phyloP scores from a whole-genome alignment of 2,113 vertebrate genomes.

The Uropsilus gracilis region DNA sequence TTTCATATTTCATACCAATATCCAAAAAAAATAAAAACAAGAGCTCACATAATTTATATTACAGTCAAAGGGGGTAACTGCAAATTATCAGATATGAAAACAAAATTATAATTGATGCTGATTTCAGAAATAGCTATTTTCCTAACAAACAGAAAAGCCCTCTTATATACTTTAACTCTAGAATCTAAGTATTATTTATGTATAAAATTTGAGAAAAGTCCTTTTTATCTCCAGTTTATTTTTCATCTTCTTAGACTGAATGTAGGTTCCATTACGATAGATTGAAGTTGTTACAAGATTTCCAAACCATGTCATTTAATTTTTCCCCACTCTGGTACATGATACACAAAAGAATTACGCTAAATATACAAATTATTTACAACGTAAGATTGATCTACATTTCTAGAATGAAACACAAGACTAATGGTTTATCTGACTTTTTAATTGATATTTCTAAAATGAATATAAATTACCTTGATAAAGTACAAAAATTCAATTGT shows the following conservation, averaged over 20 bases:
- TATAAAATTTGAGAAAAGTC: constrained; percentile 22
- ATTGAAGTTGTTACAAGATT: background rate
- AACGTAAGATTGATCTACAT: background rate
- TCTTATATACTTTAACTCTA: constrained; percentile 35
- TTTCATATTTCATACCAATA: constrained; percentile 26
- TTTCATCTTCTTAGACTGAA: constrained; percentile 13
- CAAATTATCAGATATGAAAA: constrained; percentile 20
- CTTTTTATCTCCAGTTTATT: constrained; percentile 36
- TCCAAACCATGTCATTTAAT: constrained; percentile 36
- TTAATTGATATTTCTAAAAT: constrained; percentile 54
- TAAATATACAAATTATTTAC: constrained; percentile 48
- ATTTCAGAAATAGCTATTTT: constrained; percentile 42
- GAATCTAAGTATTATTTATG: background rate
- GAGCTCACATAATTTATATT: constrained; percentile 6
- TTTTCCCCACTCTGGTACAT: constrained; percentile 28
- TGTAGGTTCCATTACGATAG: background rate
- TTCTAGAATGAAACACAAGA: background rate
- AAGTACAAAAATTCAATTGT: background rate
- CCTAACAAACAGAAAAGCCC: constrained; percentile 28
- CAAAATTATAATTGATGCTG: constrained; percentile 13
- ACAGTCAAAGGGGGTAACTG: constrained; percentile 9
- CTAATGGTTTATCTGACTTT: constrained; percentile 47
- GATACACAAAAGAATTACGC: constrained; percentile 8
- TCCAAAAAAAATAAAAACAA: constrained; percentile 50
- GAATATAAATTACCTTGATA: constrained; percentile 36